Evolutionary conservation across 2,888 invertebrate genomes (phyloP).

Genomic region (Noctua fimbriata): DNA sequence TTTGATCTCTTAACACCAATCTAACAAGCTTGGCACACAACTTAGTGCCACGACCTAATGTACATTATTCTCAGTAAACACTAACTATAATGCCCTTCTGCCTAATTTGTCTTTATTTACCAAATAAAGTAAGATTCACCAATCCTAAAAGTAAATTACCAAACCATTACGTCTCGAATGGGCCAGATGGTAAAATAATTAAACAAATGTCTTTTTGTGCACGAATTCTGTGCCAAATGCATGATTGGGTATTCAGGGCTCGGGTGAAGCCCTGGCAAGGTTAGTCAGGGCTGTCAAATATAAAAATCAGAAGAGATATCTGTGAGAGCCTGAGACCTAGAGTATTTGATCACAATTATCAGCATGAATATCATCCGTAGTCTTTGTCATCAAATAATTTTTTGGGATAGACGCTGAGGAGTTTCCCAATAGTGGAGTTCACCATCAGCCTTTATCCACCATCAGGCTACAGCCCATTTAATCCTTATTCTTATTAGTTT

Average conservation of each 20-base stretch:
- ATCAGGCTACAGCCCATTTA: background rate
- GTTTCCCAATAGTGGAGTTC: background rate
- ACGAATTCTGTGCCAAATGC: conserved; percentile 62
- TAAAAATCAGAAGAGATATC: background rate
- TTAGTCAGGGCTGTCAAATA: conserved; percentile 62
- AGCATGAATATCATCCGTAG: background rate
- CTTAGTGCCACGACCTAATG: background rate
- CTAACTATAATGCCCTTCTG: too few relatives aligned
- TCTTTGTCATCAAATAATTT: background rate
- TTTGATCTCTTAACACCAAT: background rate
- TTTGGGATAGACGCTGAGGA: background rate
- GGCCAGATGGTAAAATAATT: conserved; percentile 22
- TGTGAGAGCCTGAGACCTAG: background rate
- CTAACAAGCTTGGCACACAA: background rate
- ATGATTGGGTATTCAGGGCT: conserved; percentile 66
- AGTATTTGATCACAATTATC: background rate
- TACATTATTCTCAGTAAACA: background rate
- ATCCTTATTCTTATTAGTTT: background rate
- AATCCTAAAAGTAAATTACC: background rate
- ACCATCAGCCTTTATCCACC: background rate
- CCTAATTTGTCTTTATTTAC: background rate
- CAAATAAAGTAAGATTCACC: conserved; percentile 17
- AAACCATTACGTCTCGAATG: background rate
- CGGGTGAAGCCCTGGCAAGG: conserved; percentile 57
- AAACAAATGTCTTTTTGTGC: conserved; percentile 25